Evolutionary conservation across 92 coral and sea anemone genomes (phyloP).

Genomic region (Pocillopora meandrina): DNA sequence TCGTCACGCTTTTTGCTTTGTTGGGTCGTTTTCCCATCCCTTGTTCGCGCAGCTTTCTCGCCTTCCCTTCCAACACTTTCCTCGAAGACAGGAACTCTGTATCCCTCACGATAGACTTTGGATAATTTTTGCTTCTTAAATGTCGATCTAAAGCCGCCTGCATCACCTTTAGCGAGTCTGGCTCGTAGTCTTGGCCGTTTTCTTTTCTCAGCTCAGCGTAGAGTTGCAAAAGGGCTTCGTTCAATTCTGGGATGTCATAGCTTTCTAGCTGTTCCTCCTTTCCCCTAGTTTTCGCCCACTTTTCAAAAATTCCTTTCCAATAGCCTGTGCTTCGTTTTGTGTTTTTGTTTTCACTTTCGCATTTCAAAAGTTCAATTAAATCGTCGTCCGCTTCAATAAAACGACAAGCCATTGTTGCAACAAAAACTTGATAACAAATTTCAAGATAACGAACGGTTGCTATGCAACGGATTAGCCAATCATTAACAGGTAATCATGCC

Average conservation of each 20-base stretch:
- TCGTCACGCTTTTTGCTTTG: conserved; percentile 39
- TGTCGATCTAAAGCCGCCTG: conserved; percentile 39
- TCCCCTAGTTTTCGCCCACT: conserved; percentile 17
- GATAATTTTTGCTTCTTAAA: conserved; percentile 22
- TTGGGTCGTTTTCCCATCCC: conserved; percentile 54
- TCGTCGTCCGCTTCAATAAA: background rate
- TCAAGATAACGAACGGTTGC: no score
- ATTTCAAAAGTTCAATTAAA: conserved; percentile 19
- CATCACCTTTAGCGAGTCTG: conserved; percentile 45
- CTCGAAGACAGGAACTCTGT: conserved; percentile 54
- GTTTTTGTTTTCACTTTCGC: conserved; percentile 13
- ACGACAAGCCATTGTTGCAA: no score
- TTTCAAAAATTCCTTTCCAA: background rate
- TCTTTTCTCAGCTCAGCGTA: conserved; percentile 8
- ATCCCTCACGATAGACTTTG: conserved; percentile 52
- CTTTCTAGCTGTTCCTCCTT: background rate
- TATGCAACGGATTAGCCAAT: no score
- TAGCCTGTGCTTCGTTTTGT: conserved; percentile 8
- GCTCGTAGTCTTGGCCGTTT: conserved; percentile 34
- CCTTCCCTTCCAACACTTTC: conserved; percentile 59
- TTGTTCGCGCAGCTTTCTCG: conserved; percentile 35
- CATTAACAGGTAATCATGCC: no score
- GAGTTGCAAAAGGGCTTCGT: conserved; percentile 13
- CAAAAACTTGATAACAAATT: no score
- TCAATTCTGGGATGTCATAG: conserved; percentile 1